A percentile compares a stretch with the other conserved stretches of the same genome.
Conservation (phyloP, 2,888 invertebrate genomes). For the Pristionchus entomophagus region DNA sequence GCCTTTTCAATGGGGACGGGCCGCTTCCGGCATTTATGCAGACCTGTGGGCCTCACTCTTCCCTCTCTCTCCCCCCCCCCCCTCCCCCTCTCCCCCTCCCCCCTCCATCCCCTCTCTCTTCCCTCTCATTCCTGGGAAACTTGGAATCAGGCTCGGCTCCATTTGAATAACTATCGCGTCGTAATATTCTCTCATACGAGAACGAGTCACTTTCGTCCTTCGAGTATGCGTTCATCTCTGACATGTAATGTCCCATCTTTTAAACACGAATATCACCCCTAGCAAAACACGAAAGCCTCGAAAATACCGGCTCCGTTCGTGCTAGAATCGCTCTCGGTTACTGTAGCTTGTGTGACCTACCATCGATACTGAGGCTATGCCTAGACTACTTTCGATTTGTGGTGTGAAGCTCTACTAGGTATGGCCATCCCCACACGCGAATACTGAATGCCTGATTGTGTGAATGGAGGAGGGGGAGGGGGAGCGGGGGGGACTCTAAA, state of each 20-base stretch:
- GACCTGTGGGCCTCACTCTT: not conserved
- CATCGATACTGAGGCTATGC: too few relatives aligned
- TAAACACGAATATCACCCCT: not conserved
- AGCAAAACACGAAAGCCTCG: not conserved
- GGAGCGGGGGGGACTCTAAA: too few relatives aligned
- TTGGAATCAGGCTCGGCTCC: not conserved
- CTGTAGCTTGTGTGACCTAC: not conserved
- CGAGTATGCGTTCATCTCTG: too few relatives aligned
- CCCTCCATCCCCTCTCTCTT: not conserved
- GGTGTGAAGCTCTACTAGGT: too few relatives aligned
- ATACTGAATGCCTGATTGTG: constrained; percentile 35
- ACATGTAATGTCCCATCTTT: not conserved
- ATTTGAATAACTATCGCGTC: constrained; percentile 13
- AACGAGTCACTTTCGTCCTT: too few relatives aligned
- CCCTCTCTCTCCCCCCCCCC: not conserved
- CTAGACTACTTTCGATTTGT: too few relatives aligned
- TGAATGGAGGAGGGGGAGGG: too few relatives aligned
- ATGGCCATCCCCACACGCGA: not conserved
- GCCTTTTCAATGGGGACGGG: constrained; percentile 24
- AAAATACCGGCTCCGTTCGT: not conserved
- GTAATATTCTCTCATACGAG: not conserved
- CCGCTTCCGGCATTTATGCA: constrained; percentile 24
- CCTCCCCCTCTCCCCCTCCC: not conserved
- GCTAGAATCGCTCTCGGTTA: not conserved
- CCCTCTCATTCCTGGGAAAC: not conserved